These are phyloP conservation scores for Leptodirus hochenwartii DNA, from an alignment of 2,888 invertebrate genomes.

Conservation along the genomic window DNA sequence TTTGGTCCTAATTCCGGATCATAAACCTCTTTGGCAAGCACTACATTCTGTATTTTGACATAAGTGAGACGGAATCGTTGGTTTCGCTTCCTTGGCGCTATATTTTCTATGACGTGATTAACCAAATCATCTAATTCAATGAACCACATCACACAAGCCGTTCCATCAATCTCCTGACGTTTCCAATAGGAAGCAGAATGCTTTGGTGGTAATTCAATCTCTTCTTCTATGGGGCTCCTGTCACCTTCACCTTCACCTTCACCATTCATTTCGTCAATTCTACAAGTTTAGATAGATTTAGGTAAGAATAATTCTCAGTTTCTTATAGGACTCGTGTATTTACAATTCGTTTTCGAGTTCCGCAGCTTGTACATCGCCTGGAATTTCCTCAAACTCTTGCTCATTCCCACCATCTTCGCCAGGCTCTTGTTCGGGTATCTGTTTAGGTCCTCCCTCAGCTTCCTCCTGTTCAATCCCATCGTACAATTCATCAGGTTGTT, in stretches of 20 bases:
- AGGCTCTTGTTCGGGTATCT: neutral
- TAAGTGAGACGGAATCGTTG: no score
- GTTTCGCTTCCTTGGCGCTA: slow-evolving; percentile 19
- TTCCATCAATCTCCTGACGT: slow-evolving; percentile 18
- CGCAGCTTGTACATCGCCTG: no score
- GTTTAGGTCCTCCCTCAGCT: slow-evolving; percentile 3
- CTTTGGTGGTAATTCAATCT: slow-evolving; percentile 8
- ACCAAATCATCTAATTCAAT: slow-evolving; percentile 18
- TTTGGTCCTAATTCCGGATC: slow-evolving; percentile 14
- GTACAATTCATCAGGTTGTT: slow-evolving; percentile 1
- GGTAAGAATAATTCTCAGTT: neutral
- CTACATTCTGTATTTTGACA: slow-evolving; percentile 18
- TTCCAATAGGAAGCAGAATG: slow-evolving; percentile 17
- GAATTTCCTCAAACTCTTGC: no score
- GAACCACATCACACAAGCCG: slow-evolving; percentile 22
- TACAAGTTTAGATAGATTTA: neutral
- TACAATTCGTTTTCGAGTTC: neutral
- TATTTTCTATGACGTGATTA: slow-evolving; percentile 21
- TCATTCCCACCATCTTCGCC: neutral
- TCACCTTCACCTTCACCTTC: slow-evolving; percentile 6
- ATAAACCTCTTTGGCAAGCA: slow-evolving; percentile 16
- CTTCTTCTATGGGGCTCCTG: no score
- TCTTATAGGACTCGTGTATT: slow-evolving; percentile 3
- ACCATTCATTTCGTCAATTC: neutral
- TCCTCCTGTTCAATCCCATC: slow-evolving; percentile 8